Percentiles rank a stretch among this genome's conserved stretches.
Conservation (phyloP, 2,888 invertebrate species). For the Cantharis nigra region DNA sequence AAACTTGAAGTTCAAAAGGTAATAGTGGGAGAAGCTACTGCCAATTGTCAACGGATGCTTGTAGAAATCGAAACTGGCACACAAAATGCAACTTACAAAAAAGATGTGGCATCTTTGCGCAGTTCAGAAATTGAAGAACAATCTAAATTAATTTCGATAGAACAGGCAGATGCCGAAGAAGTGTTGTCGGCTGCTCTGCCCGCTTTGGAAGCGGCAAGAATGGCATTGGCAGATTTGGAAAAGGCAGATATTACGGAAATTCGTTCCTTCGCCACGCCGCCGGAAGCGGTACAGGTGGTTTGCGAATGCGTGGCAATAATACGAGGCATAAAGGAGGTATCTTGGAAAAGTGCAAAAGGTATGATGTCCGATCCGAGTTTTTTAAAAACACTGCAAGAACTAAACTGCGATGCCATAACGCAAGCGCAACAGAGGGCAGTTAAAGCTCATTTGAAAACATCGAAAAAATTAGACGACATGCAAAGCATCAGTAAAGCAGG, state of each 20-base stretch:
- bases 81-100: slow-evolving; percentile 74
- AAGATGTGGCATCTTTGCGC: slow-evolving; percentile 77
- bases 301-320: slow-evolving; percentile 90
- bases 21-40: slow-evolving; percentile 76
- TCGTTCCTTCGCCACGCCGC: slow-evolving; percentile 88
- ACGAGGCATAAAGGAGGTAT: slow-evolving; percentile 80
- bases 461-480: slow-evolving; percentile 81
- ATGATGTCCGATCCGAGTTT: slow-evolving; percentile 94
- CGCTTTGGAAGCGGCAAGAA: slow-evolving; percentile 78
- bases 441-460: slow-evolving; percentile 72
- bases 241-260: slow-evolving; percentile 93
- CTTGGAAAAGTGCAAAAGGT: slow-evolving; percentile 86
- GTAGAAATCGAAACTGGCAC: slow-evolving; percentile 76
- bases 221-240: slow-evolving; percentile 81
- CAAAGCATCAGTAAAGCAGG: slow-evolving; percentile 83
- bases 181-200: slow-evolving; percentile 82
- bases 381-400: slow-evolving; percentile 76
- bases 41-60: slow-evolving; percentile 78
- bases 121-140: slow-evolving; percentile 83
- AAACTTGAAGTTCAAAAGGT: slow-evolving; percentile 82
- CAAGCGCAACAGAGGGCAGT: slow-evolving; percentile 71
- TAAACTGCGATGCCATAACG: slow-evolving; percentile 82
- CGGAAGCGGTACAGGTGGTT: slow-evolving; percentile 84
- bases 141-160: slow-evolving; percentile 75
- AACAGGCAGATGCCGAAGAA: slow-evolving; percentile 84